These are phyloP conservation scores for Nemotelus pantherinus DNA, from an alignment of 2,888 invertebrate species.

Conservation along the genomic window DNA sequence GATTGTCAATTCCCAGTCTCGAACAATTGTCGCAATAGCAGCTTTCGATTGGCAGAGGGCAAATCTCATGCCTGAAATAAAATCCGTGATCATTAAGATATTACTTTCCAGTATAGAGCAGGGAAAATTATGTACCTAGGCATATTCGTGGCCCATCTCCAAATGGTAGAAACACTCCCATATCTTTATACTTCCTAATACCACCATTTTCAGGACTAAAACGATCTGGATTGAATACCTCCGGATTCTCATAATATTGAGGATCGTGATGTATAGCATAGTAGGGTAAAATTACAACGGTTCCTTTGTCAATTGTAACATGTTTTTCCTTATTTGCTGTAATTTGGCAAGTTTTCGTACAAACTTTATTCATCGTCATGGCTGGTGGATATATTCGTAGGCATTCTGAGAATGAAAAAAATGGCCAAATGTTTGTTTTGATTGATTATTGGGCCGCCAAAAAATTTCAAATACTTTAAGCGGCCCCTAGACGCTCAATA, in stretches of 20 bases:
- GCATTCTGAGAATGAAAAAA: constrained; percentile 54
- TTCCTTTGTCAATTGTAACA: constrained; percentile 55
- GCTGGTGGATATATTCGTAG: constrained; percentile 43
- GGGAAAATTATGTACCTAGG: constrained; percentile 54
- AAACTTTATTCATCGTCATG: constrained; percentile 7
- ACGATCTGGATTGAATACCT: constrained; percentile 59
- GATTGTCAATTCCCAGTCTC: constrained; percentile 59
- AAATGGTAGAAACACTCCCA: constrained; percentile 58
- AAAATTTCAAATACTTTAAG: no score
- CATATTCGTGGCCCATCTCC: constrained; percentile 62
- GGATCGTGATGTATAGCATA: constrained; percentile 57
- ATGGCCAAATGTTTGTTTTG: no score
- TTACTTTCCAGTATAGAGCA: neutral
- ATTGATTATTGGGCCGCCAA: no score
- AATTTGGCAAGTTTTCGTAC: constrained; percentile 43
- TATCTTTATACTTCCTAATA: constrained; percentile 57
- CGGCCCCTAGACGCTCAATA: no score
- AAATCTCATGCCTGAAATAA: constrained; percentile 60
- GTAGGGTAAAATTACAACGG: constrained; percentile 56
- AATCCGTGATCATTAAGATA: neutral
- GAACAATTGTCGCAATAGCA: constrained; percentile 59
- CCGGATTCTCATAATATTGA: constrained; percentile 56
- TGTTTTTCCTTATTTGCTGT: constrained; percentile 55
- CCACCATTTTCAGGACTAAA: constrained; percentile 58
- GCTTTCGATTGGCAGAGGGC: constrained; percentile 60